These are phyloP conservation scores for Cyphomyrus discorhynchus DNA, from an alignment of 2,113 vertebrate genomes.

Conservation along the genomic window DNA sequence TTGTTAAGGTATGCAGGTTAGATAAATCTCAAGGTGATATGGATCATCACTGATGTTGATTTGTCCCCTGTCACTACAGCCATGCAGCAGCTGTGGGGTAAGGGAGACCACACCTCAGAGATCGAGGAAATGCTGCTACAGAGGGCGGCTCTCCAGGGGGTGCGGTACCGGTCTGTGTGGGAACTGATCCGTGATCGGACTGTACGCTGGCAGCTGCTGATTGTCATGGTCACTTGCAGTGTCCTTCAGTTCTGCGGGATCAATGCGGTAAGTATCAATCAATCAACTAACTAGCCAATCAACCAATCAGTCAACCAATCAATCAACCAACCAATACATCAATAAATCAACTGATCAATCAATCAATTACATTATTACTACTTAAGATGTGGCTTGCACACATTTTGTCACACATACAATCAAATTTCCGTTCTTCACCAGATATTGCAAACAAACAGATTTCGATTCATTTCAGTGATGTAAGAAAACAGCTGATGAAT, in stretches of 20 bases:
- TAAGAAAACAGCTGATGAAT: not conserved
- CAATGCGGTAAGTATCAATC: conserved; percentile 59
- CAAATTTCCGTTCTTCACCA: not conserved
- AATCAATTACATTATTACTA: not conserved
- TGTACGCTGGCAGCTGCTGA: conserved; percentile 61
- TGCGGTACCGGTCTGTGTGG: conserved; percentile 44
- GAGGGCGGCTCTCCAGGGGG: conserved; percentile 46
- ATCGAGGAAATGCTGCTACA: conserved; percentile 69
- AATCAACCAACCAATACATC: not conserved
- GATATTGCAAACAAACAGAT: not conserved
- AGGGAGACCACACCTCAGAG: conserved; percentile 52
- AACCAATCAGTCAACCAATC: not conserved
- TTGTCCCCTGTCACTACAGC: conserved; percentile 45
- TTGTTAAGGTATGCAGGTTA: not conserved
- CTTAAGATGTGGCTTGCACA: not conserved
- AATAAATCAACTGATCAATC: not conserved
- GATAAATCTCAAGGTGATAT: not conserved
- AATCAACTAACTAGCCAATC: not conserved
- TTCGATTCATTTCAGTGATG: not conserved
- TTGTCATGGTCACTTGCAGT: conserved; percentile 44
- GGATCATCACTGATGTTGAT: not conserved
- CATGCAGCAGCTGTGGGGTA: conserved; percentile 62
- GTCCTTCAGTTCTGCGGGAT: conserved; percentile 71
- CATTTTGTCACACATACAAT: not conserved
- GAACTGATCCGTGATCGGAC: conserved; percentile 55